Percentiles rank a stretch among this genome's conserved stretches.
These are phyloP conservation scores for Mesochorus sp. DNA, from an alignment of 2,888 invertebrate species.

Conservation along the genomic window DNA sequence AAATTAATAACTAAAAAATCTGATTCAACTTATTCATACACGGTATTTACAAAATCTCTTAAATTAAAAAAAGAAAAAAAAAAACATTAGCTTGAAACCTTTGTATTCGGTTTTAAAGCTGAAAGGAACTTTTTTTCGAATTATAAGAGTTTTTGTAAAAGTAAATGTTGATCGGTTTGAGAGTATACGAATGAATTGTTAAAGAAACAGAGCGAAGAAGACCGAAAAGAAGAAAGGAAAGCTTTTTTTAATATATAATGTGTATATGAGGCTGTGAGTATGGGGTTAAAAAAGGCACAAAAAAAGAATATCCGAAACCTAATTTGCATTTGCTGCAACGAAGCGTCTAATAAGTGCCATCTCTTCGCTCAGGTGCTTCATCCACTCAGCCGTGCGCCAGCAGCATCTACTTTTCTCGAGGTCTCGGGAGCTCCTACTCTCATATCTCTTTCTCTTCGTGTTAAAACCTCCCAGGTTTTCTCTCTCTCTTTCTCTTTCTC, in stretches of 20 bases:
- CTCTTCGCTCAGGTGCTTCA: constrained; percentile 33
- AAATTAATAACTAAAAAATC: too few relatives aligned
- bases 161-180: neutral
- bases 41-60: too few relatives aligned
- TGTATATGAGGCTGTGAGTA: neutral
- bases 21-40: too few relatives aligned
- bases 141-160: neutral
- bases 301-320: constrained; percentile 50
- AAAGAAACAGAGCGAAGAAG: neutral
- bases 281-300: neutral
- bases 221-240: neutral
- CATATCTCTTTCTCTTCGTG: constrained; percentile 16
- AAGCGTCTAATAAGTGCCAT: constrained; percentile 57
- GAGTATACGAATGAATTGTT: neutral
- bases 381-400: constrained; percentile 47
- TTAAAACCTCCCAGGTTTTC: constrained; percentile 6
- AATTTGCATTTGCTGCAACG: constrained; percentile 58
- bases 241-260: neutral
- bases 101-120: too few relatives aligned
- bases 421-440: constrained; percentile 4
- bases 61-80: neutral
- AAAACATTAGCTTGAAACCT: too few relatives aligned
- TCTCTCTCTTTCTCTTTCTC: too few relatives aligned
- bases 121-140: neutral
- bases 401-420: constrained; percentile 40